A percentile compares a stretch with the other conserved stretches of the same genome.
Evolutionary conservation across 2,113 vertebrate genomes (phyloP).

Genomic region (Onychostruthus taczanowskii): DNA sequence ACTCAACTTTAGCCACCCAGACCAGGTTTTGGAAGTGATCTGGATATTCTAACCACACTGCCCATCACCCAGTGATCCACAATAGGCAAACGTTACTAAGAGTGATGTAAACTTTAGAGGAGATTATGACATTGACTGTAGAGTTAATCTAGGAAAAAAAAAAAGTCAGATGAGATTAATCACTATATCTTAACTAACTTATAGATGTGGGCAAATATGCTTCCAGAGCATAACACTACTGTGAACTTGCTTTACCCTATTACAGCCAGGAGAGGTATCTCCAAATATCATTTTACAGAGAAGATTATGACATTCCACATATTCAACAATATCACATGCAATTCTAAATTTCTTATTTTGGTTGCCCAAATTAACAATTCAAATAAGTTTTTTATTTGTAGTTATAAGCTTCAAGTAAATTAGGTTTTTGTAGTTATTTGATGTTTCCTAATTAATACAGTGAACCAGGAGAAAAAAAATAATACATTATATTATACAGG

Average conservation of each 20-base stretch:
- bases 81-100: not conserved
- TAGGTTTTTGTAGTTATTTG: conserved; percentile 41
- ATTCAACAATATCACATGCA: not conserved
- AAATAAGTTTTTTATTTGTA: conserved; percentile 26
- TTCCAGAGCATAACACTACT: not conserved
- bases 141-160: not conserved
- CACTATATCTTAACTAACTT: not conserved
- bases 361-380: not conserved
- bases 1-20: not conserved
- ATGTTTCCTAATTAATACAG: conserved; percentile 39
- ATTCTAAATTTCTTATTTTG: not conserved
- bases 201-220: not conserved
- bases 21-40: not conserved
- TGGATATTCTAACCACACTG: not conserved
- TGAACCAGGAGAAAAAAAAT: not conserved
- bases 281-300: not conserved
- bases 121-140: not conserved
- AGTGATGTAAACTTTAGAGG: not conserved
- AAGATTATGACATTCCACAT: not conserved
- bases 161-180: not conserved
- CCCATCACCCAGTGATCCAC: not conserved
- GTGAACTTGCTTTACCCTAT: not conserved
- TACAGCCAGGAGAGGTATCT: not conserved
- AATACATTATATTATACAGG: not conserved
- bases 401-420: not conserved